phyloP scores from a whole-genome alignment of 2,888 invertebrate genomes.

The Anagyrus pseudococci region DNA sequence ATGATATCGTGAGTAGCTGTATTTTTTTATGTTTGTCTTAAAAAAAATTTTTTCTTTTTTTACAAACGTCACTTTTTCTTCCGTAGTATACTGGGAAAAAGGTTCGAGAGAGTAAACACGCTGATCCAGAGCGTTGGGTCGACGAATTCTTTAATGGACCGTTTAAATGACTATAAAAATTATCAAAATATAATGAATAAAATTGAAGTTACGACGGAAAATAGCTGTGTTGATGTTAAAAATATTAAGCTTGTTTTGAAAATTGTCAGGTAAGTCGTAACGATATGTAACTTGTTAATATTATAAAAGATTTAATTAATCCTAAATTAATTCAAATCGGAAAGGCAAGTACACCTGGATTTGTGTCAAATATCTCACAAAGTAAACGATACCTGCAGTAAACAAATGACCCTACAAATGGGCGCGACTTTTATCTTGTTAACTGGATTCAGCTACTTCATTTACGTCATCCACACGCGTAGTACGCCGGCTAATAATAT shows the following conservation, averaged over 20 bases:
- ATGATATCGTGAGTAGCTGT: constrained; percentile 25
- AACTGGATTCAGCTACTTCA: constrained; percentile 27
- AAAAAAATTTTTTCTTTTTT: too few relatives aligned
- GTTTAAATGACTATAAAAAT: constrained; percentile 9
- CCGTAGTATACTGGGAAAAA: constrained; percentile 13
- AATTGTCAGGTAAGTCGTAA: constrained; percentile 12
- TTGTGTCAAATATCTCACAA: constrained; percentile 37
- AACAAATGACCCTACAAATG: constrained; percentile 36
- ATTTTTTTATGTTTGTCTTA: too few relatives aligned
- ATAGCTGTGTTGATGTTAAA: too few relatives aligned
- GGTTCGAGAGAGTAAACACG: constrained; percentile 31
- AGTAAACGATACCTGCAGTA: constrained; percentile 32
- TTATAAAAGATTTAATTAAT: too few relatives aligned
- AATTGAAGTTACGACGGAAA: constrained; percentile 1
- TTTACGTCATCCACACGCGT: constrained; percentile 9
- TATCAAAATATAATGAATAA: constrained; percentile 20
- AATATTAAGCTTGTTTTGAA: too few relatives aligned
- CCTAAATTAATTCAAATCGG: too few relatives aligned
- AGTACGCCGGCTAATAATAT: not conserved
- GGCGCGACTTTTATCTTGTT: constrained; percentile 29
- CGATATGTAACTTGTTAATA: constrained; percentile 24
- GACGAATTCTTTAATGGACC: not conserved
- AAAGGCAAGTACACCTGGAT: constrained; percentile 45
- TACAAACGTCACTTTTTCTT: too few relatives aligned
- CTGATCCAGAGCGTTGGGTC: constrained; percentile 16